Evolutionary conservation across 2,888 invertebrate species (phyloP), one percentile per base, ranked within the genome.

Genomic region (Tanypteryx hageni): DNA sequence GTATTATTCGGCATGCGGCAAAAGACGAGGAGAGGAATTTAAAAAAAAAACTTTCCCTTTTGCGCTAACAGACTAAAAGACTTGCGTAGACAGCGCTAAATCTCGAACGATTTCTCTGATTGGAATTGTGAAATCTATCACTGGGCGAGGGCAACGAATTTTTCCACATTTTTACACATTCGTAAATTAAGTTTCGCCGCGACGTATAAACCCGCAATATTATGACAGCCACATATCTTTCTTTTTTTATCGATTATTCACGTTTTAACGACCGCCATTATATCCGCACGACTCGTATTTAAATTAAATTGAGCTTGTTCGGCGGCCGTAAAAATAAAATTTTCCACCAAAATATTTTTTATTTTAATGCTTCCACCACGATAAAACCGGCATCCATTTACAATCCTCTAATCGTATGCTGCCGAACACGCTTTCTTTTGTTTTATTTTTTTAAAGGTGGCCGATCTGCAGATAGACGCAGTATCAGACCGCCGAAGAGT

Each of bases 111-210:
- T 44, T 44, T 44, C 44, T 5, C 44, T 44, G 3, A 44, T 44
- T 5, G 44, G 5, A 44, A 44, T 22, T 10, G 68, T 9, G 18
- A 22, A 68, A 76, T 76, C 27, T 13, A 22, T 76, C 76, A 76
- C 5, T 44, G 44, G 44, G 5, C 44, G 22, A 76, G 22, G 76
- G 13, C 22, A 76, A 76, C 22, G 22, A 76, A 27, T 10, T 76
- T 76, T 27, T 76, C 22, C 22, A 22, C 10, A 22, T 76, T 76
- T 44, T 76, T 76, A 76, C 27, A 13, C 76, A 27, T 76, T 14
- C 76, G 22, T 76, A 76, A 76, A 76, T 76, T 76, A 76, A 76
- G 76, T 76, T 76, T 22, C 76, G 22, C 13, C 76, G 27, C 22
- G 22, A 76, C 76, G 27, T 8, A 76, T 76, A 76, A 22, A 16